Evolutionary conservation across 2,797 vertebrate genomes (phyloP).

Genomic region (Poecilia velifera): DNA sequence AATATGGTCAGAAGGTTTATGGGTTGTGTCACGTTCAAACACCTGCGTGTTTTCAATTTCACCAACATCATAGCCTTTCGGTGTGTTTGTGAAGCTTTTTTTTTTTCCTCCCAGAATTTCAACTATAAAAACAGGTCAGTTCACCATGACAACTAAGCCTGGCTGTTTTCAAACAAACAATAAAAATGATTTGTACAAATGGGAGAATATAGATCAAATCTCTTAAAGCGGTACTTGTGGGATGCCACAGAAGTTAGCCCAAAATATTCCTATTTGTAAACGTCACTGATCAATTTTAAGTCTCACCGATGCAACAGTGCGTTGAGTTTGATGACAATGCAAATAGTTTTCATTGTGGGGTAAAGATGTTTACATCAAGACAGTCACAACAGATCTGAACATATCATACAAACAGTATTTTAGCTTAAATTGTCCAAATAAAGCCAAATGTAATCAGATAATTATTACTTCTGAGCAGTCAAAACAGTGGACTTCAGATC

Average conservation of each 20-base stretch:
- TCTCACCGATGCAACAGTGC: too few relatives aligned
- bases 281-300: too few relatives aligned
- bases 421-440: neutral
- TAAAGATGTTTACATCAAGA: too few relatives aligned
- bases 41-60: constrained; percentile 43
- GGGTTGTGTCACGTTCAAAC: constrained; percentile 42
- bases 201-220: neutral
- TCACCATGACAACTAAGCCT: neutral
- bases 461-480: neutral
- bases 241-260: neutral
- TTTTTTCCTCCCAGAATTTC: constrained; percentile 9
- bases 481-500: neutral
- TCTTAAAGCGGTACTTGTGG: neutral
- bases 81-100: neutral
- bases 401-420: neutral
- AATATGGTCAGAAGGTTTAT: neutral
- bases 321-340: too few relatives aligned
- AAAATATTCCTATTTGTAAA: too few relatives aligned
- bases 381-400: neutral
- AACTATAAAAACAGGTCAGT: constrained; percentile 1
- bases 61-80: constrained; percentile 36
- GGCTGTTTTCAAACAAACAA: neutral
- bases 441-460: neutral
- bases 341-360: too few relatives aligned
- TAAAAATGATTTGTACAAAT: neutral